Evolutionary conservation across 1,140 invertebrate species (phyloP), one percentile per base, ranked within the genome.

Genomic region (Drosophila kurseongensis): DNA sequence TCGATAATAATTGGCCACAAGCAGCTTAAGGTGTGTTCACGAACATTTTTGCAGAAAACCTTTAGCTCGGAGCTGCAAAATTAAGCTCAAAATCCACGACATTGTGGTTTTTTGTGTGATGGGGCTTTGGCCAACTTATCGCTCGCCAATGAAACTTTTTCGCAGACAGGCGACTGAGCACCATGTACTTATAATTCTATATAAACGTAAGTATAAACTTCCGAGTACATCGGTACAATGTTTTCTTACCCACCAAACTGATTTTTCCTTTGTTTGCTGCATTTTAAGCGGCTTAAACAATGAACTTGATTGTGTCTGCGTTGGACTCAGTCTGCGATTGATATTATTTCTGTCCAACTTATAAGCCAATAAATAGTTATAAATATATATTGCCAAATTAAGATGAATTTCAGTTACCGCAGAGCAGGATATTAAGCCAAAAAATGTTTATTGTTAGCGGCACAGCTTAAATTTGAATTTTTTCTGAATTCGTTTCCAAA

Each of bases 1-100:
- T 52, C 51, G 57, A 76, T 60, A 76, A 76, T 76, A 77, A 77
- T 77, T 77, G 63, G 63, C 73, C 63, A 69, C 63, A 76, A 77
- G 63, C 56, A 56, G 62, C 48, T 77, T 77, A 77, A 36, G 57
- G 27, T 54, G 52, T 32, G 6, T 13, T 36, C 27, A 18, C 14
- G 14, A 32, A 38, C 18, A 29, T 41, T 44, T 35, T 16, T n/a
- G 14, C 23, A 1, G 23, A 27, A 8, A 47, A 10, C 1, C 40
- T 32, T 40, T 41, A 50, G 68, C 14, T 40, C 5, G n/a, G 8
- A 12, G n/a, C 40, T 32, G 29, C 8, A 54, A 52, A 61, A 35
- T 40, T 73, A 38, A 27, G 27, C 18, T 18, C 27, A 67, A 67
- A 47, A 56, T 54, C 6, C 7, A 45, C 32, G 27, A 45, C 40